Evolutionary conservation across 1,140 invertebrate species (phyloP).

Genomic region (Drosophila cardini): DNA sequence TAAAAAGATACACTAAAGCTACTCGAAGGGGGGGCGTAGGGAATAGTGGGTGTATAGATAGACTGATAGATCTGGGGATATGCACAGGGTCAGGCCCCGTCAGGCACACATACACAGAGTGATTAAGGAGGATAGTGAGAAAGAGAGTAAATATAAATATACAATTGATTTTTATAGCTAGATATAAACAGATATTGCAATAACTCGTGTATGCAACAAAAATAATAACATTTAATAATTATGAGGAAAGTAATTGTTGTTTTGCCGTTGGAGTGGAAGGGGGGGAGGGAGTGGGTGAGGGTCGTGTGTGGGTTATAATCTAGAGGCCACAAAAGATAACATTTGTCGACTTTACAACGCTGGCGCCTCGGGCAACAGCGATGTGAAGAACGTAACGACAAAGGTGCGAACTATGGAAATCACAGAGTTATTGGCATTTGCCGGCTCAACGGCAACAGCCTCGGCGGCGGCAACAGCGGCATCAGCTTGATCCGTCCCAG

Average conservation of each 20-base stretch:
- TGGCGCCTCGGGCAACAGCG: conserved; percentile 89
- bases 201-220: conserved; percentile 39
- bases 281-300: not conserved
- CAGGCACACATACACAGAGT: not conserved
- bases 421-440: conserved; percentile 86
- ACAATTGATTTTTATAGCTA: conserved; percentile 41
- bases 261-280: not conserved
- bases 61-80: not conserved
- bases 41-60: not conserved
- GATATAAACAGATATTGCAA: conserved; percentile 45
- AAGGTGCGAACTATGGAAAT: conserved; percentile 89
- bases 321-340: conserved; percentile 17
- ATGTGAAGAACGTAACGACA: conserved; percentile 90
- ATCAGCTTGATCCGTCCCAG: conserved; percentile 39
- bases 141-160: conserved; percentile 32
- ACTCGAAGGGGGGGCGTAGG: conserved; percentile 24
- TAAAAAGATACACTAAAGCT: conserved; percentile 63
- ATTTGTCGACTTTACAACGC: conserved; percentile 63
- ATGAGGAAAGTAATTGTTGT: conserved; percentile 16
- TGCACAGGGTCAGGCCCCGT: not conserved
- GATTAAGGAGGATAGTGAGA: too few species aligned
- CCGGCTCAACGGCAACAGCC: conserved; percentile 84
- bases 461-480: conserved; percentile 58
- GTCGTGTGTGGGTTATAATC: not conserved
- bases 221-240: conserved; percentile 44